These are phyloP conservation scores for Agapostemon virescens DNA, from an alignment of 2,888 invertebrate species.

Conservation along the genomic window DNA sequence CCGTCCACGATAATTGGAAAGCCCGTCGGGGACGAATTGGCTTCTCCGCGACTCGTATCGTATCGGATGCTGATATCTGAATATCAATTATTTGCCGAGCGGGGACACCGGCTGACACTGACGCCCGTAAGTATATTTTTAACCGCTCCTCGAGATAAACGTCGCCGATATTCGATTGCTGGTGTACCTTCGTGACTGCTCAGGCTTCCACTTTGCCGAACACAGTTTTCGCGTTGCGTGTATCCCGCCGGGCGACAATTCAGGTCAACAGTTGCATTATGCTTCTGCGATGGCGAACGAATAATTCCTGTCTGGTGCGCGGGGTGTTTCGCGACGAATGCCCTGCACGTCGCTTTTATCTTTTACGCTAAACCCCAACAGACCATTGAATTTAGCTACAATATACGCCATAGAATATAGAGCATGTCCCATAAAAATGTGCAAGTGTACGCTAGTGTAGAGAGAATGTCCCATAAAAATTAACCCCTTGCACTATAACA, in stretches of 20 bases:
- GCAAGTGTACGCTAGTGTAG: too few relatives aligned
- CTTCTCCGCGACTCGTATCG: conserved; percentile 12
- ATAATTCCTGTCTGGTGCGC: background rate
- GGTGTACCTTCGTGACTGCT: background rate
- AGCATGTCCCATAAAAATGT: too few relatives aligned
- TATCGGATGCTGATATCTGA: conserved; percentile 35
- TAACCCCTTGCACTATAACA: too few relatives aligned
- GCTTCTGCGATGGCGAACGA: background rate
- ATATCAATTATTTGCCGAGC: conserved; percentile 38
- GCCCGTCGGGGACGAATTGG: conserved; percentile 31
- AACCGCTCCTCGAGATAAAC: background rate
- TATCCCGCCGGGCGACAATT: background rate
- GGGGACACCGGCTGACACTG: conserved; percentile 2
- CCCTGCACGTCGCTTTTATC: background rate
- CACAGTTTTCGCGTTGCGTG: background rate
- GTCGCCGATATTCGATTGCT: conserved; percentile 1
- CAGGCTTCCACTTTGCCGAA: background rate
- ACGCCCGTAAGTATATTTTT: conserved; percentile 9
- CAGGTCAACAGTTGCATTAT: background rate
- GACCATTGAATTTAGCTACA: too few relatives aligned
- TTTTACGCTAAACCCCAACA: too few relatives aligned
- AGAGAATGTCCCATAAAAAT: too few relatives aligned
- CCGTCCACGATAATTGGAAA: conserved; percentile 51
- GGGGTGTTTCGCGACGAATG: background rate
- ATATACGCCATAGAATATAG: too few relatives aligned